Evolutionary conservation across 2,113 vertebrate genomes (phyloP).

Genomic region (Python bivittatus): DNA sequence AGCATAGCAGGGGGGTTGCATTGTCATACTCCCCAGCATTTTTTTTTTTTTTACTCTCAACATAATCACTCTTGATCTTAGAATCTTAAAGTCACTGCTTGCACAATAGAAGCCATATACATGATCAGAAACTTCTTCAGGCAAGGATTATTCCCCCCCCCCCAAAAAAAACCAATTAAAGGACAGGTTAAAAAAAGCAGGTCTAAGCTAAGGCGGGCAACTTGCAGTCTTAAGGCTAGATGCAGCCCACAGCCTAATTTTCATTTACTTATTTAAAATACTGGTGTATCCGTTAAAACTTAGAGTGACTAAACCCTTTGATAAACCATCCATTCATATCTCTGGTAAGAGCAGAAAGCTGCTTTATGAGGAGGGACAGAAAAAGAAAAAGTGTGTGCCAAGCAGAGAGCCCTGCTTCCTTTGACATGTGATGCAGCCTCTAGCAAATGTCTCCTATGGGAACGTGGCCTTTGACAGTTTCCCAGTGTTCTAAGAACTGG

Average conservation of each 20-base stretch:
- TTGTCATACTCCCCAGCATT: slow-evolving; percentile 29
- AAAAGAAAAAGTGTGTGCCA: neutral
- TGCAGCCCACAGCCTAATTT: neutral
- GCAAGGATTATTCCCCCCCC: neutral
- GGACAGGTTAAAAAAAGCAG: no score
- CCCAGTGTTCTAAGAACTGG: neutral
- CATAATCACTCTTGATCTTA: slow-evolving; percentile 39
- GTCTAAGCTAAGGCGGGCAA: no score
- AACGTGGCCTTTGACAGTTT: neutral
- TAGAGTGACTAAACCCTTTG: neutral
- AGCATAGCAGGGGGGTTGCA: slow-evolving; percentile 45
- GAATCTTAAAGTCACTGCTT: neutral
- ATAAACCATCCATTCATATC: neutral
- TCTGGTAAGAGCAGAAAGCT: neutral
- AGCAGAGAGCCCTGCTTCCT: neutral
- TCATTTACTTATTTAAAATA: neutral
- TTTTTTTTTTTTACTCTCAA: slow-evolving; percentile 37
- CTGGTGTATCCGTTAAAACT: no score
- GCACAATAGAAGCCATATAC: neutral
- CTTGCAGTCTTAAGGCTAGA: no score
- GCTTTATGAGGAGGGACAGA: neutral
- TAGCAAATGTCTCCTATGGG: neutral
- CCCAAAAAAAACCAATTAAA: no score
- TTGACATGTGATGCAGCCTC: neutral
- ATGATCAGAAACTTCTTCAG: neutral